Base-by-base conservation (phyloP, 2,888 invertebrate genomes). In the Eulithis testata region DNA sequence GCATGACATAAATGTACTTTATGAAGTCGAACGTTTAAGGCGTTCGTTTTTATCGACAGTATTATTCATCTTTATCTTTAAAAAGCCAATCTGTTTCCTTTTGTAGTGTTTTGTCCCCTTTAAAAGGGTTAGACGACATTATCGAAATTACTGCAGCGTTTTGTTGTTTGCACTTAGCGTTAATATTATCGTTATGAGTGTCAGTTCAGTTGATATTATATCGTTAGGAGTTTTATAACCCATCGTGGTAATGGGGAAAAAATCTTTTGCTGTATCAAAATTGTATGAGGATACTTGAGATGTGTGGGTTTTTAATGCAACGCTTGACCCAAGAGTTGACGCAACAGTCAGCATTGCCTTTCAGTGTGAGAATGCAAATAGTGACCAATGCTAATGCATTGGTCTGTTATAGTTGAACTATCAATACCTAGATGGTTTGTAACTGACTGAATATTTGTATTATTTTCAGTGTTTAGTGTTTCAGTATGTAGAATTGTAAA, bases 81-180 rank as follows among this genome's bases (percentile, higher is more conserved):
- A 47, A 12, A 66, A 56, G 51, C 51, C 47, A 62, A n/a, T 51
- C 54, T 57, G 60, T 53, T 36, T 58, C 49, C 21, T 60, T 63
- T 61, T 67, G 51, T 47, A 65, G 11, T 58, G 56, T 56, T 63
- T 53, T 63, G 60, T 51, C 55, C 21, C 45, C 56, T 60, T 53
- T 66, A 66, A 63, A 63, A 63, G 66, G 63, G 56, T 53, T 56
- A 52, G 51, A 56, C 37, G 60, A 37, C 53, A 60, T 57, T 58
- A 60, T 63, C 60, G 36, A 61, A 66, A 57, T 60, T 67, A 67
- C 63, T 60, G 67, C 67, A 58, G 60, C 44, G 63, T 63, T 60
- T 64, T 67, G 63, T 21, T 63, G 14, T 64, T 50, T 65, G 56
- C 54, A 67, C 53, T 67, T 63, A 60, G 60, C 54, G 45, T 59